These are phyloP conservation scores for Rhopalosiphum maidis DNA, from an alignment of 1,140 invertebrate genomes.

Conservation along the genomic window DNA sequence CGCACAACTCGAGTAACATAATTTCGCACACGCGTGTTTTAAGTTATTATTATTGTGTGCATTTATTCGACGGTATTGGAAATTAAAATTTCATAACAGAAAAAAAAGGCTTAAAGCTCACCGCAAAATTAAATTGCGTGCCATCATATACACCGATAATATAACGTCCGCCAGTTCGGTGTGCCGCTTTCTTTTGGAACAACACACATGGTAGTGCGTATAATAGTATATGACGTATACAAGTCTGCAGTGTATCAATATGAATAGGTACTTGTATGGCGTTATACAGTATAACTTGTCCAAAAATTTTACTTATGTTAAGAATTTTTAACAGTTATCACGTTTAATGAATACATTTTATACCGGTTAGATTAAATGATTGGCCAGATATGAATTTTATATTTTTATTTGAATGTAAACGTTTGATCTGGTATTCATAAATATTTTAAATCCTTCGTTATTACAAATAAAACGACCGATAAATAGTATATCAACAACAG, in stretches of 20 bases:
- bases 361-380: constrained; percentile 1
- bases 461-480: not conserved
- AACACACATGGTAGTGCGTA: not conserved
- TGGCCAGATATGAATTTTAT: not conserved
- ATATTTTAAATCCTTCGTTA: not conserved
- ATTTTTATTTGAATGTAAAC: not conserved
- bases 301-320: not conserved
- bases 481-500: not conserved
- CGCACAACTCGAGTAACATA: not conserved
- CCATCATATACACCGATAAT: not conserved
- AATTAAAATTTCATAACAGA: not conserved
- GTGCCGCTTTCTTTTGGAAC: not conserved
- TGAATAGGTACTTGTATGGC: not conserved
- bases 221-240: too few species aligned
- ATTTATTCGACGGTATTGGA: not conserved
- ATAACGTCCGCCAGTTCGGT: not conserved
- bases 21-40: not conserved
- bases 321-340: constrained; percentile 15
- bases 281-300: not conserved
- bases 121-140: not conserved
- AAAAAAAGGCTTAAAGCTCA: not conserved
- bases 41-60: not conserved
- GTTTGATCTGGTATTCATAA: not conserved
- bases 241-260: not conserved
- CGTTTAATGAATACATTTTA: not conserved